phyloP scores from a whole-genome alignment of 2,113 vertebrate species.

The Salvelinus fontinalis region DNA sequence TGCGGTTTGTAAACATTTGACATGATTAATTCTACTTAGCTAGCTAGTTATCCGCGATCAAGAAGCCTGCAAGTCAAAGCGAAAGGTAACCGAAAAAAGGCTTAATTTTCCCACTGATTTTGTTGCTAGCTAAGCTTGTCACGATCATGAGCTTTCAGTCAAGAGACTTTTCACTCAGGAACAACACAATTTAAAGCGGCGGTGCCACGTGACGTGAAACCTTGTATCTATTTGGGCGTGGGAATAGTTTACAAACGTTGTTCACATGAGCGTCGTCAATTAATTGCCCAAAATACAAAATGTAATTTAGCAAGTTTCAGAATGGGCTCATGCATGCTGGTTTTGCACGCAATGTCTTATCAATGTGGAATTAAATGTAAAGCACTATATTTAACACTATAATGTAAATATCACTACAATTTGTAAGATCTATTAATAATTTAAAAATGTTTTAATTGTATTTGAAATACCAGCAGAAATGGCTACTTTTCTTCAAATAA shows the following conservation, averaged over 20 bases:
- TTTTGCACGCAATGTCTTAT: too few species aligned
- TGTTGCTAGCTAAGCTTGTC: background rate
- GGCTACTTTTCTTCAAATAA: too few species aligned
- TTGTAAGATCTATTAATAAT: too few species aligned
- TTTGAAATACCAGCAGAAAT: too few species aligned
- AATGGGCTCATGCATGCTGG: too few species aligned
- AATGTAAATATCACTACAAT: too few species aligned
- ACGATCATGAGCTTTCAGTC: background rate
- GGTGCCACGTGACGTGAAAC: slow-evolving; percentile 3
- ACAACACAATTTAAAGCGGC: background rate
- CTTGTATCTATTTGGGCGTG: slow-evolving; percentile 5
- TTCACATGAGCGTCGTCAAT: background rate
- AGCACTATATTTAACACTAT: too few species aligned
- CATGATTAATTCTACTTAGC: background rate
- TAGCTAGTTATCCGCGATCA: background rate
- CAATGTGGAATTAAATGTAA: too few species aligned
- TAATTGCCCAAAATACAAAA: too few species aligned
- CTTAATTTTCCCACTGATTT: background rate
- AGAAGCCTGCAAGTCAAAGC: background rate
- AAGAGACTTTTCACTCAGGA: background rate
- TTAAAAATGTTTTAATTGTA: too few species aligned
- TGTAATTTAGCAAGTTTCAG: too few species aligned
- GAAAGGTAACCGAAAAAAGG: background rate
- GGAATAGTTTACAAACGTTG: background rate
- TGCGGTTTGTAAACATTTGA: background rate